A percentile compares a stretch with the other conserved stretches of the same genome.
Evolutionary conservation across 2,113 vertebrate genomes (phyloP).

Genomic region (Malurus cyaneus): DNA sequence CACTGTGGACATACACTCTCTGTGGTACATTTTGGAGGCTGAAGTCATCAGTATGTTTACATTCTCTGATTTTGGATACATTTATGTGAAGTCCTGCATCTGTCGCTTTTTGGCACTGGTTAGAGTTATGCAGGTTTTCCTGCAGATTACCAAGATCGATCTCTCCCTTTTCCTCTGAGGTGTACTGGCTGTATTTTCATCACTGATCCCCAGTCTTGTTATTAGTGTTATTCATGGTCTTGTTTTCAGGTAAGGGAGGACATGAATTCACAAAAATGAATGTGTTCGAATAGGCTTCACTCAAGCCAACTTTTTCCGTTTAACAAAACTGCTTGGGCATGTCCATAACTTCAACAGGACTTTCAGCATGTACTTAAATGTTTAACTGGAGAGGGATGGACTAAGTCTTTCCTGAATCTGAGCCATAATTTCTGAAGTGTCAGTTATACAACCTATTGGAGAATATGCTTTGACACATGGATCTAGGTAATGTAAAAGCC

Average conservation of each 20-base stretch:
- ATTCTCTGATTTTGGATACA: not conserved
- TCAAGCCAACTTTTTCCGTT: not conserved
- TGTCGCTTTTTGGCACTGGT: not conserved
- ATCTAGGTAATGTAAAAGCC: not conserved
- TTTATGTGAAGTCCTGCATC: not conserved
- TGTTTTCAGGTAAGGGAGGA: not conserved
- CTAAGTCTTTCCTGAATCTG: slow-evolving; percentile 15
- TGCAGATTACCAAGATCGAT: not conserved
- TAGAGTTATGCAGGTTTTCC: not conserved
- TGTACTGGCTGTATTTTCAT: not conserved
- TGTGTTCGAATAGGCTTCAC: not conserved
- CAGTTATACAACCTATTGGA: not conserved
- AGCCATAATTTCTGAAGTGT: not conserved
- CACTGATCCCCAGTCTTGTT: not conserved
- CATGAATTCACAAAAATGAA: not conserved
- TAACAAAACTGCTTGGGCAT: not conserved
- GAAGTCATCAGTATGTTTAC: not conserved
- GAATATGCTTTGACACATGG: slow-evolving; percentile 23
- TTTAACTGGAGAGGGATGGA: not conserved
- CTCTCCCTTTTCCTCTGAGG: not conserved
- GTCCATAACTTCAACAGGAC: not conserved
- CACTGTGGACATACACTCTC: not conserved
- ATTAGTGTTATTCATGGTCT: not conserved
- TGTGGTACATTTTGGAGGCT: not conserved
- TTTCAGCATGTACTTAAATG: slow-evolving; percentile 13